A percentile compares a stretch with the other conserved stretches of the same genome.
These are phyloP conservation scores for Champsocephalus gunnari DNA, from an alignment of 2,797 vertebrate species.

Conservation along the genomic window DNA sequence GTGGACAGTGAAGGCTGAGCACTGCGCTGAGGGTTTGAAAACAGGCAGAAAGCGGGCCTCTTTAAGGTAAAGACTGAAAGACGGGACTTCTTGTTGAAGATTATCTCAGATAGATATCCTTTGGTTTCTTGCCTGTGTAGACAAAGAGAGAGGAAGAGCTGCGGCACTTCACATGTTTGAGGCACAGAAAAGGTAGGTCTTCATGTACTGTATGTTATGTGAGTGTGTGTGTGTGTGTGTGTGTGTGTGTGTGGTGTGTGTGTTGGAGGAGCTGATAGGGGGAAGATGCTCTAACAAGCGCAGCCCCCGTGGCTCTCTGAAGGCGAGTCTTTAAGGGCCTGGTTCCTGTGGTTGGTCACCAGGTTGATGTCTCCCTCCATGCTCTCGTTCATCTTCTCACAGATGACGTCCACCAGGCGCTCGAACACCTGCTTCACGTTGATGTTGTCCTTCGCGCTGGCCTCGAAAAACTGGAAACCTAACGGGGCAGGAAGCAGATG, in stretches of 20 bases:
- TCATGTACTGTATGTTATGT: not conserved
- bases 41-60: conserved; percentile 16
- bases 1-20: not conserved
- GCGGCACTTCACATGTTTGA: conserved; percentile 34
- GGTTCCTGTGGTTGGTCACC: conserved; percentile 79
- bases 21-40: conserved; percentile 14
- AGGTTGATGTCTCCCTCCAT: conserved; percentile 82
- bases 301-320: conserved; percentile 82
- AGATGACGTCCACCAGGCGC: conserved; percentile 91
- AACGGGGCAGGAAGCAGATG: not conserved
- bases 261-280: conserved; percentile 9
- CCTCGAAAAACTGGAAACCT: conserved; percentile 95
- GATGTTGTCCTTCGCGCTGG: conserved; percentile 93
- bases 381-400: conserved; percentile 93
- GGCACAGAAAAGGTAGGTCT: conserved; percentile 57
- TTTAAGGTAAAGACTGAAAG: not conserved
- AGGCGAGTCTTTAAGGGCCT: conserved; percentile 78
- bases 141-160: conserved; percentile 31
- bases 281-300: conserved; percentile 79
- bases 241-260: conserved; percentile 19
- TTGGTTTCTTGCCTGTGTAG: conserved; percentile 4
- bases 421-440: conserved; percentile 95
- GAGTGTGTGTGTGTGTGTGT: conserved; percentile 25
- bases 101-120: conserved; percentile 34
- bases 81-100: conserved; percentile 22